These are phyloP conservation scores for Dasysyrphus tricinctus DNA, from an alignment of 2,888 invertebrate species.

Conservation along the genomic window DNA sequence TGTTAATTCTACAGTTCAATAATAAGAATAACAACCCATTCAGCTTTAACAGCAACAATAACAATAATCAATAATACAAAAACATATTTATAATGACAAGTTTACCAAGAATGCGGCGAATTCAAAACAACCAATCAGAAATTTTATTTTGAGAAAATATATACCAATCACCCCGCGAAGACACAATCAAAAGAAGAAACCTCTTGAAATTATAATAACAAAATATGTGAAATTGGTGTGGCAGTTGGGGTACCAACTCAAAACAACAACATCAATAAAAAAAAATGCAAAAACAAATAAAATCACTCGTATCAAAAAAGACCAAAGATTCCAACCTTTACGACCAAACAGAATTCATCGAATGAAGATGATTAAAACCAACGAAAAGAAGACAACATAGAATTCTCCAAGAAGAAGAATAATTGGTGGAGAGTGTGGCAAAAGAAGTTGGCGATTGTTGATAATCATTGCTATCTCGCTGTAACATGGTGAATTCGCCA, in stretches of 20 bases:
- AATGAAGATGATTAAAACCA: constrained; percentile 36
- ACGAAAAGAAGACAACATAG: constrained; percentile 14
- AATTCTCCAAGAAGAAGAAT: constrained; percentile 29
- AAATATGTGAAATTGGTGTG: not conserved
- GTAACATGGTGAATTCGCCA: constrained; percentile 64
- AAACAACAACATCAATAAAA: not conserved
- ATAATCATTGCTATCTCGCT: constrained; percentile 47
- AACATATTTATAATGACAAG: constrained; percentile 3
- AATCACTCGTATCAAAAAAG: constrained; percentile 1
- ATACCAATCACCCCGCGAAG: constrained; percentile 4
- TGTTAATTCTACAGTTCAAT: no score
- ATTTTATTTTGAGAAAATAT: constrained; percentile 44
- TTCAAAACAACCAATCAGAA: constrained; percentile 13
- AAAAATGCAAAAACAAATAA: constrained; percentile 40
- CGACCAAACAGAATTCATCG: constrained; percentile 28
- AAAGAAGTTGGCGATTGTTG: constrained; percentile 12
- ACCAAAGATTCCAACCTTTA: constrained; percentile 7
- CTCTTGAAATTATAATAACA: constrained; percentile 20
- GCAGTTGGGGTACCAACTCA: constrained; percentile 10
- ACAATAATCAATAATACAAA: not conserved
- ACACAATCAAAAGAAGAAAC: constrained; percentile 16
- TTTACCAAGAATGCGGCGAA: constrained; percentile 44
- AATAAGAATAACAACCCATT: not conserved
- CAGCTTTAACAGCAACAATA: not conserved
- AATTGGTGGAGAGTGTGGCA: constrained; percentile 19